A percentile compares a stretch with the other conserved stretches of the same genome.
phyloP scores from a whole-genome alignment of 2,797 vertebrate genomes.

The Micrastur ruficollis region DNA sequence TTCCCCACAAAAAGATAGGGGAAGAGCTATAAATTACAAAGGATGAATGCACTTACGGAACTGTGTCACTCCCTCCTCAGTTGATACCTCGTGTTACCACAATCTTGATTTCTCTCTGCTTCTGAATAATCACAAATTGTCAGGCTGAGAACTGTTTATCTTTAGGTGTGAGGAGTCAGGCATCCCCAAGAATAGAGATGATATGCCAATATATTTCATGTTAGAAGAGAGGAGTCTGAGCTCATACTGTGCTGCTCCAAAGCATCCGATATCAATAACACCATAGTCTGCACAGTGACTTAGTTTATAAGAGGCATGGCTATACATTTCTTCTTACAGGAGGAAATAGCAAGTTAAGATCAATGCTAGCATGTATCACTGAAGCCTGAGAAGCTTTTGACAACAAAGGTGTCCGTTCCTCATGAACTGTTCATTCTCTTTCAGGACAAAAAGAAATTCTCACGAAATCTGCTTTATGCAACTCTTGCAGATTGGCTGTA shows the following conservation, averaged over 20 bases:
- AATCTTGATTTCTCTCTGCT: background rate
- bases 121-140: background rate
- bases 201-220: background rate
- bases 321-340: background rate
- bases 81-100: background rate
- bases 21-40: background rate
- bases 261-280: background rate
- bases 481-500: background rate
- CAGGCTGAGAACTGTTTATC: background rate
- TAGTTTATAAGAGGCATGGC: background rate
- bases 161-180: background rate
- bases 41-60: background rate
- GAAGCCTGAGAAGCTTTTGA: background rate
- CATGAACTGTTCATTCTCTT: background rate
- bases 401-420: background rate
- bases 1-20: background rate
- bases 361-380: background rate
- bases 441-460: background rate
- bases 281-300: background rate
- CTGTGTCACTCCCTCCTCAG: background rate
- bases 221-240: background rate
- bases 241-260: background rate
- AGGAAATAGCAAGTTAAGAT: conserved; percentile 8
- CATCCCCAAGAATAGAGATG: background rate
- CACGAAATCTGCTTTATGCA: background rate